Evolutionary conservation across 1,140 invertebrate species (phyloP), one percentile per base, ranked within the genome.

Genomic region (Rhagoletis pomonella): DNA sequence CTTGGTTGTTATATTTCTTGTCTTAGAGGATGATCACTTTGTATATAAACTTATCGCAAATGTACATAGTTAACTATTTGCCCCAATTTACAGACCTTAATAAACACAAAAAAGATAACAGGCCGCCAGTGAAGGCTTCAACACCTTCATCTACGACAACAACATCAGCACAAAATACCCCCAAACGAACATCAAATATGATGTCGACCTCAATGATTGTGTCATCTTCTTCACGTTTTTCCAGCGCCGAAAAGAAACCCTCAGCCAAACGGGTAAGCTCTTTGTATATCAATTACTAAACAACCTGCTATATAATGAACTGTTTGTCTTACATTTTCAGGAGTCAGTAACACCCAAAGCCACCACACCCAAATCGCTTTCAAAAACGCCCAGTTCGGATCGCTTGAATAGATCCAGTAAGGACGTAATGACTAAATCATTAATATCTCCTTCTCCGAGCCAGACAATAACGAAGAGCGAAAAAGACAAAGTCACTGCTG

Each of bases 251-350:
- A 92, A 90, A 94, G 93, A 93, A 94, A 93, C 93, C 94, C 91
- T 94, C 94, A 50, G 65, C 92, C 89, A 93, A 93, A 91, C 93
- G 94, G 93, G 94, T 94, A 94, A 90, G 91, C 92, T 47, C 93
- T 85, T 91, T 64, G 44, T 4, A 12, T 19, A 64, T 50, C 14
- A 29, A 29, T 29, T 1, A 29, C 29, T 50, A 47, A 47, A 77
- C 19, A 39, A 39, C 2, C n/a, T 7, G 42, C 4, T 77, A 42
- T 5, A 44, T 77, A 39, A 29, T 7, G 14, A 39, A 77, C 67
- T 88, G 39, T 84, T 44, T 59, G 55, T 50, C 64, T 9, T 9
- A 2, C 50, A 10, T 12, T 50, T 65, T 29, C 19, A 92, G 91
- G 91, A 92, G 81, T 86, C 90, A n/a, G 89, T 86, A 87, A 90